Percentiles rank a stretch among this genome's conserved stretches.
These are phyloP conservation scores for Plecturocebus donacophilus DNA, from an alignment of 2,113 vertebrate genomes.

Conservation along the genomic window DNA sequence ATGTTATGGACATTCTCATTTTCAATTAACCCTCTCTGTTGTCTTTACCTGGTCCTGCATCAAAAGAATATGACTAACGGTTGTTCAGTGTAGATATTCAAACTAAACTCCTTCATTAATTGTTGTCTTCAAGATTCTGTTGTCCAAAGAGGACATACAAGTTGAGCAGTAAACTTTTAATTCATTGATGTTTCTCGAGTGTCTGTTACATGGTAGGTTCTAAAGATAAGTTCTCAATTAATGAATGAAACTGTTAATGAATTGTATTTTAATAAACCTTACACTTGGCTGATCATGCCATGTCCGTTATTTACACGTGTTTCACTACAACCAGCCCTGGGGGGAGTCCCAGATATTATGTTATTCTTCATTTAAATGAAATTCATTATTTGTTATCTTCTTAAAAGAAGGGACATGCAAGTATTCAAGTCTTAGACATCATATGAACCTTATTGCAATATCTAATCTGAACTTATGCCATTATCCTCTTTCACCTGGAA, in stretches of 20 bases:
- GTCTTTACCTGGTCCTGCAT: not conserved
- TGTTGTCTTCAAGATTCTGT: constrained; percentile 7
- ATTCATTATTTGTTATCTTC: not conserved
- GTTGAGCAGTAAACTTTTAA: not conserved
- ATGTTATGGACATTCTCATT: not conserved
- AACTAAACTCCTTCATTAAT: not conserved
- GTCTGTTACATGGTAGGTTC: not conserved
- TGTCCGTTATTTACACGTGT: not conserved
- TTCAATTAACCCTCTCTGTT: not conserved
- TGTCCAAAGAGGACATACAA: not conserved
- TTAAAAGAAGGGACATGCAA: not conserved
- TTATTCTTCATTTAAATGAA: constrained; percentile 14
- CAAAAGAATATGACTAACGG: not conserved
- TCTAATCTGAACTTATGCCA: not conserved
- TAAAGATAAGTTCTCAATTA: constrained; percentile 16
- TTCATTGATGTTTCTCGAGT: not conserved
- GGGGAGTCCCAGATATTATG: not conserved
- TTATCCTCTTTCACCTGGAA: not conserved
- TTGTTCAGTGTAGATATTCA: not conserved
- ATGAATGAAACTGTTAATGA: not conserved
- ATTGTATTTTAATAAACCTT: constrained; percentile 1
- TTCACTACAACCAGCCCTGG: not conserved
- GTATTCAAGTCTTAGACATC: not conserved
- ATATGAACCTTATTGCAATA: not conserved
- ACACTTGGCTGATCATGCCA: not conserved